Evolutionary conservation across 1,140 invertebrate species (phyloP).

Genomic region (Caenorhabditis inopinata): DNA sequence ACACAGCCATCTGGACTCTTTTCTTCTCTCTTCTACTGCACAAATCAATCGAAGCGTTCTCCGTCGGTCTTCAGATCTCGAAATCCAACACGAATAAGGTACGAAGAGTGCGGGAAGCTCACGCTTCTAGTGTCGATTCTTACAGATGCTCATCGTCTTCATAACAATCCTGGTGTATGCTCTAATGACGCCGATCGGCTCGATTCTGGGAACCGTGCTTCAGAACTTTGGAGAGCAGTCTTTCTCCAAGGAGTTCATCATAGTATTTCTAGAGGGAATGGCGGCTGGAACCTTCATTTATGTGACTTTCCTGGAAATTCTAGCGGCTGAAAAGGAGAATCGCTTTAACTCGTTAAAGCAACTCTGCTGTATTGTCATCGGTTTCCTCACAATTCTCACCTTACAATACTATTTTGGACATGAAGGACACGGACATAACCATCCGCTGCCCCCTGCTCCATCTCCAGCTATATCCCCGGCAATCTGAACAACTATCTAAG

Average conservation of each 20-base stretch:
- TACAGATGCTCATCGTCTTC: slow-evolving; percentile 45
- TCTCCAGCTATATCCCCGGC: not conserved
- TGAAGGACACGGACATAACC: not conserved
- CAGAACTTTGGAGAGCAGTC: slow-evolving; percentile 50
- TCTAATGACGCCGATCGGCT: slow-evolving; percentile 60
- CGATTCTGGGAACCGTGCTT: slow-evolving; percentile 51
- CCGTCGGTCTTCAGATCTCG: slow-evolving; percentile 59
- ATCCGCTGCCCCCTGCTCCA: not conserved
- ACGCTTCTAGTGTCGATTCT: slow-evolving; percentile 6
- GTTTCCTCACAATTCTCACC: slow-evolving; percentile 53
- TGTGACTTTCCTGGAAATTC: slow-evolving; percentile 46
- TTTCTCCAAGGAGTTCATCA: slow-evolving; percentile 51
- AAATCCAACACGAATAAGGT: slow-evolving; percentile 47
- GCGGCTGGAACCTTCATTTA: slow-evolving; percentile 62
- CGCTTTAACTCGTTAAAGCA: slow-evolving; percentile 62
- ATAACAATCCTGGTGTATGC: slow-evolving; percentile 58
- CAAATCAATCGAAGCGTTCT: slow-evolving; percentile 62
- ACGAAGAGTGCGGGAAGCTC: not conserved
- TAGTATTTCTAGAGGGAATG: slow-evolving; percentile 56
- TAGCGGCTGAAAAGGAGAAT: slow-evolving; percentile 58
- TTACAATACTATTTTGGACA: slow-evolving; percentile 44
- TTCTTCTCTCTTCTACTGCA: slow-evolving; percentile 62
- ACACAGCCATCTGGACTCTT: slow-evolving; percentile 55
- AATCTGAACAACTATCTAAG: too few relatives aligned
- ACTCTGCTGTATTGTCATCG: slow-evolving; percentile 56